Base-by-base conservation (phyloP, 2,113 vertebrate species). In the Vulpes vulpes region DNA sequence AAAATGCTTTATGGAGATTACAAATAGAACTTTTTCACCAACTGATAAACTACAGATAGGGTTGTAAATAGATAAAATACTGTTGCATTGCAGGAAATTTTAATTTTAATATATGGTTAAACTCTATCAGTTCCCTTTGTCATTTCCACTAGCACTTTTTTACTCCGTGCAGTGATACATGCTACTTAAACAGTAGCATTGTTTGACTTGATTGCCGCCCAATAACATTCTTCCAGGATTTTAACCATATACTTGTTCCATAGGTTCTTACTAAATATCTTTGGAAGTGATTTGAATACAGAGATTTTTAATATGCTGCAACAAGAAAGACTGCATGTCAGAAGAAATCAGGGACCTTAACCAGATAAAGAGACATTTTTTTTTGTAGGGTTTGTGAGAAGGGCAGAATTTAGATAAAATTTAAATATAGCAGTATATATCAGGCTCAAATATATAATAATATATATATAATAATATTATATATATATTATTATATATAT, bases 51-150 rank as follows among this genome's bases (percentile, higher is more conserved):
- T 22, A 9, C 25, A 94, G 27, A 38, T n/a, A 81, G 57, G 19
- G 88, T 4, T 92, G 53, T 20, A 55, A 71, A 59, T 17, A 76
- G 57, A 30, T 87, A 55, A 93, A 90, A 1, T 57, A 64, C 16
- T 62, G 32, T 64, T 32, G 1, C 14, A 27, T 2, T 71, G 1
- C 8, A 79, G 19, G 25, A 85, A 20, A 84, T 71, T 62, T 89
- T 94, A 94, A 71, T 78, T 62, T 89, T 94, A 95, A 64, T 78
- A 25, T 43, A 15, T 76, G 32, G 49, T 94, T n/a, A 81, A 79
- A 83, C 65, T 78, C 80, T 22, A 3, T 71, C n/a, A 11, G 8
- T 74, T 88, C 30, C 11, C 22, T 89, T 89, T 57, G 57, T 3
- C 71, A 4, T 81, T 91, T 32, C 57, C 17, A 11, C 16, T 62